Evolutionary conservation across 2,797 vertebrate species (phyloP).

Genomic region (Natrix natrix): DNA sequence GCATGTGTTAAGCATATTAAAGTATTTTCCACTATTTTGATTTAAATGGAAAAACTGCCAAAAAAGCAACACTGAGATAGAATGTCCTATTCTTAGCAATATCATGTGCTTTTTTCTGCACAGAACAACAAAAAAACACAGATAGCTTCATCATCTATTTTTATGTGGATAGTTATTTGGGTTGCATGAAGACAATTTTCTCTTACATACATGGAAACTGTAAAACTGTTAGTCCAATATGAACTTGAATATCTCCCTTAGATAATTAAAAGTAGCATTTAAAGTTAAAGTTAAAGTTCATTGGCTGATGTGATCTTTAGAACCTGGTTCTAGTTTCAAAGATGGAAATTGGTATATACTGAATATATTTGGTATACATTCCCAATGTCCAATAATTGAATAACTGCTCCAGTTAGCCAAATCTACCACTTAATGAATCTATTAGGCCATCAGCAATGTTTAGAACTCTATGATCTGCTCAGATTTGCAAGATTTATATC

Average conservation of each 20-base stretch:
- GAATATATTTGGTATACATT: not conserved
- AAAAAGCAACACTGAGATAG: not conserved
- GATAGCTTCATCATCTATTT: not conserved
- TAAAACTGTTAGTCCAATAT: not conserved
- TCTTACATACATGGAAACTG: not conserved
- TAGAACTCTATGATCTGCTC: not conserved
- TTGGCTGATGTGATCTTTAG: not conserved
- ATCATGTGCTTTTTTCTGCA: not conserved
- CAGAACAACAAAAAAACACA: not conserved
- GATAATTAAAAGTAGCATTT: not conserved
- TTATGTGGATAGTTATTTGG: not conserved
- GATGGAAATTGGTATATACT: not conserved
- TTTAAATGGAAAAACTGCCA: not conserved
- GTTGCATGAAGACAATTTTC: not conserved
- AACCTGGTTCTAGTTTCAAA: slow-evolving; percentile 3
- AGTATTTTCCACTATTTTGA: not conserved
- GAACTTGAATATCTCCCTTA: not conserved
- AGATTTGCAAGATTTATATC: not conserved
- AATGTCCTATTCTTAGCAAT: not conserved
- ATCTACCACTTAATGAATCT: not conserved
- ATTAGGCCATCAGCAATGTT: not conserved
- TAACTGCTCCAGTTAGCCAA: slow-evolving; percentile 27
- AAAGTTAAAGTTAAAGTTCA: slow-evolving; percentile 2
- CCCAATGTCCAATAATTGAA: slow-evolving; percentile 18
- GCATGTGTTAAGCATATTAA: not conserved